phyloP scores from a whole-genome alignment of 2,113 vertebrate genomes.

The Odobenus rosmarus region DNA sequence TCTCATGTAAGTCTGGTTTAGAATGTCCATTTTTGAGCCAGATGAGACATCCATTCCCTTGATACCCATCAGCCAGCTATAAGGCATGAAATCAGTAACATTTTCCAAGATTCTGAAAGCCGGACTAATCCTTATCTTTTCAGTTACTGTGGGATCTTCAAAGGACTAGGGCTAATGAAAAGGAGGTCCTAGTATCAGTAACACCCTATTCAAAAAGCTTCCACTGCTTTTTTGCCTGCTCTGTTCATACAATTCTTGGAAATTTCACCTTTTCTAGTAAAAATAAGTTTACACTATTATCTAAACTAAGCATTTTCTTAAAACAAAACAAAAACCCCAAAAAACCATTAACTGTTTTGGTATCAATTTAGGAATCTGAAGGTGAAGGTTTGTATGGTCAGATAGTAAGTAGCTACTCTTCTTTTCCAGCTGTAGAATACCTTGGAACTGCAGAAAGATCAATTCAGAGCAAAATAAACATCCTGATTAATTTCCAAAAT shows the following conservation, averaged over 20 bases:
- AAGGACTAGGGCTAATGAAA: conserved; percentile 7
- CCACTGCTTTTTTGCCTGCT: not conserved
- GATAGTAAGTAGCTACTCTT: not conserved
- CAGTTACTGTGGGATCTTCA: not conserved
- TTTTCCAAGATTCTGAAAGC: conserved; percentile 6
- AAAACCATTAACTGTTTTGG: not conserved
- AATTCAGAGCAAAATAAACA: conserved; percentile 63
- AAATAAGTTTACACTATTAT: not conserved
- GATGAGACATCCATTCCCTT: not conserved
- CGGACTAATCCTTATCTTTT: not conserved
- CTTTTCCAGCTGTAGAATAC: not conserved
- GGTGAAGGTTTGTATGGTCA: not conserved
- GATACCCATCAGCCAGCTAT: not conserved
- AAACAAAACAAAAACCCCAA: not conserved
- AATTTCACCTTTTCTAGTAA: conserved; percentile 36
- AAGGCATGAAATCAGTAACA: conserved; percentile 22
- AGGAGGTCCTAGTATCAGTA: not conserved
- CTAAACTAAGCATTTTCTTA: conserved; percentile 24
- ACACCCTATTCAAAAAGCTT: not conserved
- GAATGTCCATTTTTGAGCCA: conserved; percentile 25
- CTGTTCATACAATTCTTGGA: not conserved
- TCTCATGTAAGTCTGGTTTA: not conserved
- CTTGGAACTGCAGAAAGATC: conserved; percentile 55
- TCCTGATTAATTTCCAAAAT: conserved; percentile 64
- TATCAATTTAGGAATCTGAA: conserved; percentile 29